Evolutionary conservation across 1,140 invertebrate genomes (phyloP), one percentile per base, ranked within the genome.

Genomic region (Meloidogyne floridensis): DNA sequence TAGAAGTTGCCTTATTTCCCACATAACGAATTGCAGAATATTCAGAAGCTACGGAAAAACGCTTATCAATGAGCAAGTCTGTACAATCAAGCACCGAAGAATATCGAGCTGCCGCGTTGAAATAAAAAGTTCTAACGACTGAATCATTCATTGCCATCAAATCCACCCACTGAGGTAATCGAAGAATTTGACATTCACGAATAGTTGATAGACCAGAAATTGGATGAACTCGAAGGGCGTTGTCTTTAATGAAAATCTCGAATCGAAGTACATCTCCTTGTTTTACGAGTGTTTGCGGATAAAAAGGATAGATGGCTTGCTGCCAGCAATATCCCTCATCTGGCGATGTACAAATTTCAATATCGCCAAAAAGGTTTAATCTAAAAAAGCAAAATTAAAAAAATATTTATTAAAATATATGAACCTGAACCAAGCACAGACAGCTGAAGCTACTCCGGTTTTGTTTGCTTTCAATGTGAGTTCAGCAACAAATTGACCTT

Each of bases 301-400:
- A 83, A 82, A 83, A 82, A 18, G 80, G 81, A 5, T 82, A 82
- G 13, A 82, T 75, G 51, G 81, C 80, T 83, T 82, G 81, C n/a
- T 82, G 81, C 81, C 81, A 82, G 42, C 81, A 82, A 20, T 65
- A 71, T n/a, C 65, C 43, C 7, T 82, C 81, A 15, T 83, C 81
- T n/a, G 81, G 81, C 2, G 77, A 54, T 32, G 80, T 82, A 43
- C 81, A 82, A 32, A 82, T 65, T 74, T 82, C 81, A n/a, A 82
- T 83, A n/a, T 75, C 15, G 15, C 51, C 81, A 18, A 56, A 82
- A 20, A 82, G 72, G n/a, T 82, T 59, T 11, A 82, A 43, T 47
- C 78, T 82, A 18, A 81, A 32, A 81, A 73, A 9, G 15, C 15
- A 7, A 65, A 20, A 56, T 13, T 10, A 20, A 2, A 15, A n/a